A percentile compares a stretch with the other conserved stretches of the same genome.
Evolutionary conservation across 2,797 vertebrate genomes (phyloP).

Genomic region (Xenopus petersii): DNA sequence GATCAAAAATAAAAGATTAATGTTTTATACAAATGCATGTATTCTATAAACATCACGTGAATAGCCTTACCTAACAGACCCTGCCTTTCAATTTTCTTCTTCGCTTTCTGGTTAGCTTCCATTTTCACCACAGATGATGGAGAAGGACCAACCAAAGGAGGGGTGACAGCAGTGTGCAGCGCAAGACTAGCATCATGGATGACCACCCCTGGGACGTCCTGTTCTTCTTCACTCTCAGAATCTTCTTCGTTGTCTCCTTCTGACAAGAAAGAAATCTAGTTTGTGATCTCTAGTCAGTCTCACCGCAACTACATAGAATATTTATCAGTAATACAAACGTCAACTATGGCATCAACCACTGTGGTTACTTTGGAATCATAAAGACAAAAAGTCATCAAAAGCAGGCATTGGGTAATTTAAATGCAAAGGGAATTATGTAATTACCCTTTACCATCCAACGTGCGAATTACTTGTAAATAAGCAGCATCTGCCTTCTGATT

Average conservation of each 20-base stretch:
- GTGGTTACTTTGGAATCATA: no score
- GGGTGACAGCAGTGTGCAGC: conserved; percentile 51
- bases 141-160: conserved; percentile 78
- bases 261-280: conserved; percentile 1
- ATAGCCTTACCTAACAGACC: conserved; percentile 78
- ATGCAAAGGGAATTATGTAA: not conserved
- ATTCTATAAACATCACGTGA: not conserved
- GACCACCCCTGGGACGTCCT: conserved; percentile 61
- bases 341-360: no score
- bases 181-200: conserved; percentile 67
- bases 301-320: no score
- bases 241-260: conserved; percentile 77
- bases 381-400: no score
- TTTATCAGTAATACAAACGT: no score
- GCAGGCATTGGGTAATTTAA: no score
- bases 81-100: conserved; percentile 93
- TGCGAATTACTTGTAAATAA: not conserved
- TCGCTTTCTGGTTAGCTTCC: conserved; percentile 94
- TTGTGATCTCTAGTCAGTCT: not conserved
- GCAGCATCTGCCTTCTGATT: conserved; percentile 23
- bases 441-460: not conserved
- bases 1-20: not conserved
- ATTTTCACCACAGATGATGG: conserved; percentile 93
- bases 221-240: conserved; percentile 77
- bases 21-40: not conserved